Conservation (phyloP, 2,888 invertebrate species). For the Stenoptilia bipunctidactyla region DNA sequence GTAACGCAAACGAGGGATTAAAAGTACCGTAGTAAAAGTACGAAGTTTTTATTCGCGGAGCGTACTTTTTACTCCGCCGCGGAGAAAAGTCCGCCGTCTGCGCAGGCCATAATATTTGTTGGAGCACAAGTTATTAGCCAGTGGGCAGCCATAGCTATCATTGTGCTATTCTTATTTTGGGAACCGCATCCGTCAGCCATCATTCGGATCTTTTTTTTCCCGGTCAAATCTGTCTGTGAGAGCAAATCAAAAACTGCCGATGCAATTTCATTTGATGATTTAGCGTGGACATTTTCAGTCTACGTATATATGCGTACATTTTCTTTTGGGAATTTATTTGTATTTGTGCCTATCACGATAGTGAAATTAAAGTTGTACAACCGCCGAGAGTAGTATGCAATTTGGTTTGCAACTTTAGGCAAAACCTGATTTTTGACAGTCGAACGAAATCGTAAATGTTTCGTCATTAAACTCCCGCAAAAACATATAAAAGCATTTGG, state of each 20-base stretch:
- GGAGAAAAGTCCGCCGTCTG: too few relatives aligned
- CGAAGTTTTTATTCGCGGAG: too few relatives aligned
- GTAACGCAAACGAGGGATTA: too few relatives aligned
- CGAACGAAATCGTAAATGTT: slow-evolving; percentile 12
- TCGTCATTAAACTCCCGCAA: slow-evolving; percentile 10
- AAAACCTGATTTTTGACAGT: slow-evolving; percentile 14
- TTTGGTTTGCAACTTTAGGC: slow-evolving; percentile 13
- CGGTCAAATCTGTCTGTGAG: slow-evolving; percentile 2
- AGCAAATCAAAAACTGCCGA: slow-evolving; percentile 9
- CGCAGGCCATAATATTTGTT: slow-evolving; percentile 7
- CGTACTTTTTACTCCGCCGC: too few relatives aligned
- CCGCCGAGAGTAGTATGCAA: slow-evolving; percentile 5
- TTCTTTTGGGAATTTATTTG: slow-evolving; percentile 11
- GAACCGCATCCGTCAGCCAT: slow-evolving; percentile 9
- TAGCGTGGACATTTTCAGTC: slow-evolving; percentile 11
- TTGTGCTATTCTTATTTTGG: slow-evolving; percentile 13
- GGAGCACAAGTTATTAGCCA: slow-evolving; percentile 14
- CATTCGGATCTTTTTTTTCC: slow-evolving; percentile 5
- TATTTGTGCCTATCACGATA: slow-evolving; percentile 9
- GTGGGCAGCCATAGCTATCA: slow-evolving; percentile 15
- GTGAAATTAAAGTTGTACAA: slow-evolving; percentile 14
- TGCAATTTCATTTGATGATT: slow-evolving; percentile 6
- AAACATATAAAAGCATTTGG: slow-evolving; percentile 14
- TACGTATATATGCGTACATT: slow-evolving; percentile 5
- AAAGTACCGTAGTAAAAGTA: too few relatives aligned